phyloP scores from a whole-genome alignment of 2,113 vertebrate genomes.

The Pseudolaguvia tuberculata region DNA sequence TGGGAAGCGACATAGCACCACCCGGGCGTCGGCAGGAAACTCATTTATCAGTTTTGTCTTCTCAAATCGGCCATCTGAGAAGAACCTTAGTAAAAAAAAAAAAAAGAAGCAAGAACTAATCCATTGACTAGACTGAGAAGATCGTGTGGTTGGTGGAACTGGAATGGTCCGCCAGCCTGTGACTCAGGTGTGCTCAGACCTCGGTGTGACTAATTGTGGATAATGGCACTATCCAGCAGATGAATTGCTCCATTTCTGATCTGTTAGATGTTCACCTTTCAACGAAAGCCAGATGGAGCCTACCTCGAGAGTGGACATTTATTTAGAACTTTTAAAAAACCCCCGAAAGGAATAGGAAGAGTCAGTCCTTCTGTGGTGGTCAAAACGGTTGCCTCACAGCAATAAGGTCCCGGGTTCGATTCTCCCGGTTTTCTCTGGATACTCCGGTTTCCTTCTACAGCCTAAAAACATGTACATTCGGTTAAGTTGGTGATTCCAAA shows the following conservation, averaged over 20 bases:
- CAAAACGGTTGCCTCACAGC: no score
- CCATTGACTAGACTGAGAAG: background rate
- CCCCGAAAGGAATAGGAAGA: no score
- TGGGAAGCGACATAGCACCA: slow-evolving; percentile 48
- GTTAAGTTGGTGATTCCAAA: no score
- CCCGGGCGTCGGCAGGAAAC: slow-evolving; percentile 36
- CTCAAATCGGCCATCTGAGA: slow-evolving; percentile 45
- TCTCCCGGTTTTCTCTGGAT: no score
- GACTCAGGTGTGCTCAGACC: slow-evolving; percentile 8
- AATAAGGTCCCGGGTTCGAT: no score
- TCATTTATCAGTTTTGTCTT: slow-evolving; percentile 45
- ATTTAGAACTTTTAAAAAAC: no score
- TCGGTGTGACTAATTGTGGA: slow-evolving; percentile 3
- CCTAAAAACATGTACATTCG: no score
- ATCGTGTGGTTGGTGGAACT: background rate
- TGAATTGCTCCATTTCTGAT: background rate
- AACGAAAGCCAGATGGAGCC: background rate
- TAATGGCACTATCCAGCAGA: slow-evolving; percentile 10
- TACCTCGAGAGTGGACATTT: no score
- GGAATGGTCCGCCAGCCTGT: background rate
- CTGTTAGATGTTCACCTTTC: background rate
- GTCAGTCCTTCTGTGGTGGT: no score
- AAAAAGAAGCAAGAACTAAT: no score
- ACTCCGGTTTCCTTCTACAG: no score
- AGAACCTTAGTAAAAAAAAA: background rate